phyloP scores from a whole-genome alignment of 2,888 invertebrate genomes.

The Cheilosia pagana region DNA sequence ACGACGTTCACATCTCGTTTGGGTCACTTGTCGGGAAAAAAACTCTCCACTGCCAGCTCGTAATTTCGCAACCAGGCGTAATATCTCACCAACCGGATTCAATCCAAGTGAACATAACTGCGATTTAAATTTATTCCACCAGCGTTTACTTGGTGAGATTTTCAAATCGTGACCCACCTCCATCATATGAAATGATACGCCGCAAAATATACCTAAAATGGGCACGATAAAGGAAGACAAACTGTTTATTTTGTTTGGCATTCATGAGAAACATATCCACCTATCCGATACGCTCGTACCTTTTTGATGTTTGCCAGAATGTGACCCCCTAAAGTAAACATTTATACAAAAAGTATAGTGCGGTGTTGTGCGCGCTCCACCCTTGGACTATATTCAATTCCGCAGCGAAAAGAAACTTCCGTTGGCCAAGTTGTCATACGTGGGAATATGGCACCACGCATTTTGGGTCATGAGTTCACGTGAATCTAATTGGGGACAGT shows the following conservation, averaged over 20 bases:
- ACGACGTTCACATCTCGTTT: no score
- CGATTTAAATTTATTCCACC: background rate
- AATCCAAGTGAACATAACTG: background rate
- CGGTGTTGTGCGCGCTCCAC: background rate
- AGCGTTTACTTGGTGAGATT: slow-evolving; percentile 1
- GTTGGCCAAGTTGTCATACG: background rate
- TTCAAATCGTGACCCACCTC: slow-evolving; percentile 9
- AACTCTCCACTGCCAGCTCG: no score
- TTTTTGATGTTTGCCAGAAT: slow-evolving; percentile 13
- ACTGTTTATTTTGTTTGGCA: no score
- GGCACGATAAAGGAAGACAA: no score
- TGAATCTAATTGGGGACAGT: slow-evolving; percentile 24
- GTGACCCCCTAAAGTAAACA: slow-evolving; percentile 21
- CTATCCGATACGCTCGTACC: background rate
- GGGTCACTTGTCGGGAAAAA: no score
- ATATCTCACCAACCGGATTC: slow-evolving; percentile 4
- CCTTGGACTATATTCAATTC: slow-evolving; percentile 12
- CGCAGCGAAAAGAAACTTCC: background rate
- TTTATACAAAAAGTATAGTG: background rate
- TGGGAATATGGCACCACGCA: slow-evolving; percentile 1
- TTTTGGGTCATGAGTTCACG: slow-evolving; percentile 49
- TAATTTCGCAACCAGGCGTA: no score
- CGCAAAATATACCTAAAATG: no score
- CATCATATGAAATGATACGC: background rate
- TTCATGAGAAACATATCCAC: no score